Conservation (phyloP, 2,113 vertebrate species). For the Malurus elegans region DNA sequence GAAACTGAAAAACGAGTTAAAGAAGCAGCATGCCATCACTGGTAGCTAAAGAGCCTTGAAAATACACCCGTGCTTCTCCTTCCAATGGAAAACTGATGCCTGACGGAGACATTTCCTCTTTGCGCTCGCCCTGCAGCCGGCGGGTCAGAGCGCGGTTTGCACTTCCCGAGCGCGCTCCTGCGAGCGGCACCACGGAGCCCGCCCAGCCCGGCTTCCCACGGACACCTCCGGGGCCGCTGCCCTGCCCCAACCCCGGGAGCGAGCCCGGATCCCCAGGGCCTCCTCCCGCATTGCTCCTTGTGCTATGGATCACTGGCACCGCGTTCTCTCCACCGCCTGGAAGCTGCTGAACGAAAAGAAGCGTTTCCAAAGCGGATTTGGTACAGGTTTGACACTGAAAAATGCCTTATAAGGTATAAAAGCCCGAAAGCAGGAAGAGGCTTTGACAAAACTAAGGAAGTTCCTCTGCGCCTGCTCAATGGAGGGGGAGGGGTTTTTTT, state of each 20-base stretch:
- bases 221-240: neutral
- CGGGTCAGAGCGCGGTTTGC: neutral
- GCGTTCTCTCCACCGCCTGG: neutral
- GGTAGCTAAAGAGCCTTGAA: neutral
- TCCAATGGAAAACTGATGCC: neutral
- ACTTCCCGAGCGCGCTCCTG: neutral
- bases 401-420: slow-evolving; percentile 95
- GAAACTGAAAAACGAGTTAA: neutral
- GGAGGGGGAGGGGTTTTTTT: slow-evolving; percentile 43
- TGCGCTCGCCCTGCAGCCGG: fast-evolving
- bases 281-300: neutral
- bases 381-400: slow-evolving; percentile 74
- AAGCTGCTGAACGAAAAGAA: slow-evolving; percentile 34
- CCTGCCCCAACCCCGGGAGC: no score
- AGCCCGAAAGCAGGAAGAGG: slow-evolving; percentile 90
- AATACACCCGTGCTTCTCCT: neutral
- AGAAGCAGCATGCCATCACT: neutral
- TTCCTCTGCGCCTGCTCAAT: slow-evolving; percentile 82
- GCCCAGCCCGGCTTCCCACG: neutral
- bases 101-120: neutral
- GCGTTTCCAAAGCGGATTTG: slow-evolving; percentile 54
- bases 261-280: neutral
- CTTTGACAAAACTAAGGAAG: slow-evolving; percentile 86
- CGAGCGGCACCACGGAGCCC: neutral
- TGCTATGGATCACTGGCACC: neutral